Conservation (phyloP, 2,797 vertebrate species). For the Hypotaenidia philippensis region DNA sequence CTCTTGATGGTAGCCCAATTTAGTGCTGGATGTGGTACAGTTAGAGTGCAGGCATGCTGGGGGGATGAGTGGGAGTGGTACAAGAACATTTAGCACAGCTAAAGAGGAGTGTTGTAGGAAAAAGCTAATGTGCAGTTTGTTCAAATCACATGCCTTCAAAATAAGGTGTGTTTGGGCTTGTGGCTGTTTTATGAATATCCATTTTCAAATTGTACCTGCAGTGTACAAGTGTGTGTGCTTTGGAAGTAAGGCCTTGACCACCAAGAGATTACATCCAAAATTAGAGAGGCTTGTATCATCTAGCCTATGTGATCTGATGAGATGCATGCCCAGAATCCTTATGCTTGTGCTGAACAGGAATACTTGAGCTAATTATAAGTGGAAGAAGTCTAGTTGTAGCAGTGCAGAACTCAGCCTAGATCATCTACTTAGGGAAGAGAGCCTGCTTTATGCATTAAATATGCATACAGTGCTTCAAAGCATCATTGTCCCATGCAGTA, state of each 20-base stretch:
- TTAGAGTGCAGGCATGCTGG: rapidly evolving
- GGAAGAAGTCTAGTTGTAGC: neutral
- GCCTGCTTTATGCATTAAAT: neutral
- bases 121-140: neutral
- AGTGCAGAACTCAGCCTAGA: neutral
- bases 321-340: neutral
- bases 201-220: neutral
- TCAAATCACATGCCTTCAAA: neutral
- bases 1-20: neutral
- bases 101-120: rapidly evolving
- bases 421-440: neutral
- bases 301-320: neutral
- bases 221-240: neutral
- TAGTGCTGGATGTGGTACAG: neutral
- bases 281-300: neutral
- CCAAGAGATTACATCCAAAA: neutral
- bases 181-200: neutral
- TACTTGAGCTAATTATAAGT: neutral
- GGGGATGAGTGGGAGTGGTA: neutral
- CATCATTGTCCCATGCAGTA: neutral
- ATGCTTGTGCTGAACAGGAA: neutral
- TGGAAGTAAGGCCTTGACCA: neutral
- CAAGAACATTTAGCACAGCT: neutral
- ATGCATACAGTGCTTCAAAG: neutral
- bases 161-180: neutral